These are phyloP conservation scores for Drosophila bunnanda DNA, from an alignment of 2,888 invertebrate genomes.

Conservation along the genomic window DNA sequence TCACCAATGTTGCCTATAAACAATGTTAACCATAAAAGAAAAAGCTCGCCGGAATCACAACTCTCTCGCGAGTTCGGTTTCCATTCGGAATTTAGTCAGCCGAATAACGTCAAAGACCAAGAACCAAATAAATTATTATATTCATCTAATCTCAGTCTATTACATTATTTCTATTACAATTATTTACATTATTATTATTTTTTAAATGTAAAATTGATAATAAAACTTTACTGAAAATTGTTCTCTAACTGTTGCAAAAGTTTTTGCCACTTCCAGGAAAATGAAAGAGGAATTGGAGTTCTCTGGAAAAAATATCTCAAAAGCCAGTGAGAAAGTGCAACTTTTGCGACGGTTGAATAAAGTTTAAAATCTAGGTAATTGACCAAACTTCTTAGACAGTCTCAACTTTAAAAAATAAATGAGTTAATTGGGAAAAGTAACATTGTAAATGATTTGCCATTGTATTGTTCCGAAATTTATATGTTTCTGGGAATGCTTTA, in stretches of 20 bases:
- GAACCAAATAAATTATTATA: neutral
- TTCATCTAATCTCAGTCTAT: neutral
- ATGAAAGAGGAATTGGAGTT: neutral
- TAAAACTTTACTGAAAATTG: neutral
- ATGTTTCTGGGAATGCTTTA: neutral
- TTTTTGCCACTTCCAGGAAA: slow-evolving; percentile 2
- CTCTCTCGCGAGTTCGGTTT: neutral
- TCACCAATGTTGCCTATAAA: slow-evolving; percentile 4
- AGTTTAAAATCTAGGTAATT: slow-evolving; percentile 4
- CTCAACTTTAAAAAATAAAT: neutral
- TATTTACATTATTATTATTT: too few species aligned
- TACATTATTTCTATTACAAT: neutral
- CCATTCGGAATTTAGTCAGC: neutral
- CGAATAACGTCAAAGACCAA: neutral
- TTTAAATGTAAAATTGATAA: neutral
- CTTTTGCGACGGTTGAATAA: slow-evolving; percentile 2
- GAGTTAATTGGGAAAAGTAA: neutral
- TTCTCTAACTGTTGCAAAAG: neutral
- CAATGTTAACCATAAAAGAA: slow-evolving; percentile 31
- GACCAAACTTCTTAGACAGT: neutral
- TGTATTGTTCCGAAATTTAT: neutral
- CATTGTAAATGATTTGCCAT: neutral
- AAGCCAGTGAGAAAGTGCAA: neutral
- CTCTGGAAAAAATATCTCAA: neutral
- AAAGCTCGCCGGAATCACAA: neutral